Base-by-base conservation (phyloP, 2,113 vertebrate genomes). In the Manacus vitellinus region DNA sequence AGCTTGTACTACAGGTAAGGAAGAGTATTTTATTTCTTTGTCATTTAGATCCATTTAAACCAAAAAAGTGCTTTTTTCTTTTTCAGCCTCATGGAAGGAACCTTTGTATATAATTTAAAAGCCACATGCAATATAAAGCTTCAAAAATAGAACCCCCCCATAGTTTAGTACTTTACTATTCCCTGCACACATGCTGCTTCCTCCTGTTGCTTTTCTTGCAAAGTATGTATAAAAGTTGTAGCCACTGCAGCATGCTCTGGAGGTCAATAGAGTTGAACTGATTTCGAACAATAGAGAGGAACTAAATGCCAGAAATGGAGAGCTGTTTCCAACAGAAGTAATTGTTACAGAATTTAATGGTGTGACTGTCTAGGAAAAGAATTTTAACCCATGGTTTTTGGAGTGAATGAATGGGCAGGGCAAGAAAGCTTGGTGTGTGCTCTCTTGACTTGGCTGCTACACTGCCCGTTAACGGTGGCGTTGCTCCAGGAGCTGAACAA, bases 1-100 rank as follows among this genome's bases (percentile, higher is more conserved):
- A 80, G 61, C 98, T 99, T 30, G 96, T 96, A 89, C 97, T 99
- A 23, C 99, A 99, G 98, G 99, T 99, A 97, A 88, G 65, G 39
- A 35, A 56, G 15, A 49, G 12, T 10, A 16, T 43, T 72, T 72
- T 6, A 54, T 65, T 79, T 90, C 55, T 39, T 5, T 56, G 86
- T 49, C 14, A 16, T 46, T 76, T 77, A 58, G 24, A 58, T 65
- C 20, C 28, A 28, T 37, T 72, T 56, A 33, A 95, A 93, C 52
- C 43, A 72, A 79, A 86, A 70, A 17, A 30, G 41, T 37, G 22
- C 2, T 31, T 10, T 44, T 37, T 27, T 49, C 58, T 44, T 55
- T 52, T 33, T 22, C 41, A 84, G 23, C 35, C 39, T 86, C 3
- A 2, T 10, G 28, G 35, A 71, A 71, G 28, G 35, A 77, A 49